Evolutionary conservation across 2,888 invertebrate genomes (phyloP).

Genomic region (Dicyrtomina minuta): DNA sequence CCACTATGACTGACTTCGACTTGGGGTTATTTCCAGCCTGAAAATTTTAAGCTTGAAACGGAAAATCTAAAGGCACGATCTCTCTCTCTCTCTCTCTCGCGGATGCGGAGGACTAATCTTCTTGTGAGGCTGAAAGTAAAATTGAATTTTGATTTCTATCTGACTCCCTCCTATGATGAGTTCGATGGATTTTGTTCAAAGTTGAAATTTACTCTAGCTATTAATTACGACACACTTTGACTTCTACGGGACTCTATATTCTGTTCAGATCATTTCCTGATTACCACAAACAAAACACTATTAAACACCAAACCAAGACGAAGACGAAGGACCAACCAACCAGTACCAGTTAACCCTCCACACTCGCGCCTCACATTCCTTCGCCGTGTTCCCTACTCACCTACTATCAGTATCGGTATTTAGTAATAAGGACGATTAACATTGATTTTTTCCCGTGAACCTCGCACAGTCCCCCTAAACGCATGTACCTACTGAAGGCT

Average conservation of each 20-base stretch:
- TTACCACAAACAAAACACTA: constrained; percentile 10
- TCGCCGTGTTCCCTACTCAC: background rate
- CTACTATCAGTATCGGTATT: background rate
- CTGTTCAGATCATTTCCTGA: constrained; percentile 29
- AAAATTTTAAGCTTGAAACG: constrained; percentile 1
- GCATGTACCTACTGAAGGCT: background rate
- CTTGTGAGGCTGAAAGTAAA: constrained; percentile 27
- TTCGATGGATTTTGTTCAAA: constrained; percentile 19
- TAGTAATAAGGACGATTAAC: background rate
- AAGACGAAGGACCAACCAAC: too few relatives aligned
- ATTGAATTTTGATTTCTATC: constrained; percentile 33
- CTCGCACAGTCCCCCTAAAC: too few relatives aligned
- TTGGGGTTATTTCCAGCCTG: background rate
- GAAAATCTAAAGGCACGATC: constrained; percentile 4
- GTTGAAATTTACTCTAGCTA: constrained; percentile 33
- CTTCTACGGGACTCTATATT: constrained; percentile 26
- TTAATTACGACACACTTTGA: constrained; percentile 33
- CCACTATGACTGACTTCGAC: too few relatives aligned
- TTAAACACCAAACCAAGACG: constrained; percentile 18
- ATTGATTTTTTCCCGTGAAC: too few relatives aligned
- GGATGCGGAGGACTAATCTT: too few relatives aligned
- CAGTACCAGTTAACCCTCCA: constrained; percentile 5
- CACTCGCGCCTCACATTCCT: background rate
- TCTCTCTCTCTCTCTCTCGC: background rate
- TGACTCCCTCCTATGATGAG: constrained; percentile 30